Evolutionary conservation across 2,888 invertebrate species (phyloP).

Genomic region (Drosophila tripunctata): DNA sequence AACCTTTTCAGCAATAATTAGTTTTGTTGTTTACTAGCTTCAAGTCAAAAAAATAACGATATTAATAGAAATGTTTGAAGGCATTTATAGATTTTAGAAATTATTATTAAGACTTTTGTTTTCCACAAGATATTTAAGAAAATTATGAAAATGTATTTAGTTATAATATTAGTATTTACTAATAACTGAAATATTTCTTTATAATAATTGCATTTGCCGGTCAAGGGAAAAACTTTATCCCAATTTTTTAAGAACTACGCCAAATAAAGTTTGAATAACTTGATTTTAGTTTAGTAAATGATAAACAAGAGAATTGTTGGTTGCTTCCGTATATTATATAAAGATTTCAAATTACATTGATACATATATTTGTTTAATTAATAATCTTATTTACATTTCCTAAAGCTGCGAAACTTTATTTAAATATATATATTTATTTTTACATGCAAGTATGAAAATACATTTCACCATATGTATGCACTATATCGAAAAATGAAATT

Average conservation of each 20-base stretch:
- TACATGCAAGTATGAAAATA: slow-evolving; percentile 80
- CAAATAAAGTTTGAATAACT: neutral
- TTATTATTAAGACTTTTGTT: too few relatives aligned
- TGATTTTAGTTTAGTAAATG: neutral
- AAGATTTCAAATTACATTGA: slow-evolving; percentile 21
- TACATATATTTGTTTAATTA: slow-evolving; percentile 23
- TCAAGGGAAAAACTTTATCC: neutral
- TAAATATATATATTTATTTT: slow-evolving; percentile 63
- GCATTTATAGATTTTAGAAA: too few relatives aligned
- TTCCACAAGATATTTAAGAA: too few relatives aligned
- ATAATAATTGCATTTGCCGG: too few relatives aligned
- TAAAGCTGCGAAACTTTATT: slow-evolving; percentile 74
- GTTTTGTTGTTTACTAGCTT: too few relatives aligned
- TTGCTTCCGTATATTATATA: slow-evolving; percentile 18
- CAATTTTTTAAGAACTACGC: neutral
- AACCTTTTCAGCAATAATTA: too few relatives aligned
- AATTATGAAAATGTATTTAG: too few relatives aligned
- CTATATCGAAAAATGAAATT: slow-evolving; percentile 62
- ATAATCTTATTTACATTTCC: slow-evolving; percentile 55
- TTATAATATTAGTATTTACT: too few relatives aligned
- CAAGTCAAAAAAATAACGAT: too few relatives aligned
- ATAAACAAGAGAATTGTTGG: neutral
- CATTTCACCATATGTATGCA: slow-evolving; percentile 67
- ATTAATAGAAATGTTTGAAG: too few relatives aligned
- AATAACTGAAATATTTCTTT: too few relatives aligned